Evolutionary conservation across 1,140 invertebrate species (phyloP).

Genomic region (Zelostemma sp.): DNA sequence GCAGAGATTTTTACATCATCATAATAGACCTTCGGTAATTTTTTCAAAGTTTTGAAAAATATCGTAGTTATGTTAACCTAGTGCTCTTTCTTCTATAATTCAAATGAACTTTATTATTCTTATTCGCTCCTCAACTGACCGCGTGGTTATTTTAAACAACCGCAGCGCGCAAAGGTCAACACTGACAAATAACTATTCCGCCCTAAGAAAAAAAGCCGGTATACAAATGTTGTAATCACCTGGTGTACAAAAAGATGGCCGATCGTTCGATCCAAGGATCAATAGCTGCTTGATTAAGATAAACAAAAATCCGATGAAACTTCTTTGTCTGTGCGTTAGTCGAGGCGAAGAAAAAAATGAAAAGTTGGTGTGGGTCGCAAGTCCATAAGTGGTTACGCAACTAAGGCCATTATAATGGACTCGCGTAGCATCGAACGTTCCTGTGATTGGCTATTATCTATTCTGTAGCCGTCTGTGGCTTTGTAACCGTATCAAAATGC

Average conservation of each 20-base stretch:
- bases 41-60: too few species aligned
- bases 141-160: too few species aligned
- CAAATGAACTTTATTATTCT: too few species aligned
- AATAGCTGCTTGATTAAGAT: conserved; percentile 62
- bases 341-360: conserved; percentile 24
- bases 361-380: conserved; percentile 24
- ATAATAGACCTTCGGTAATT: too few species aligned
- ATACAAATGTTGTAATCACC: conserved; percentile 4
- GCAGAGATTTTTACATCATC: too few species aligned
- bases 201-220: too few species aligned
- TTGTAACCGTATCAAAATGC: conserved; percentile 39
- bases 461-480: conserved; percentile 44
- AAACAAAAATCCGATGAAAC: conserved; percentile 57
- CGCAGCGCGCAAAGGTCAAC: too few species aligned
- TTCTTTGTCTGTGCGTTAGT: conserved; percentile 43
- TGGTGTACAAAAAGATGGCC: conserved; percentile 54
- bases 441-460: conserved; percentile 59
- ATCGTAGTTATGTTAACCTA: too few species aligned
- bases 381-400: conserved; percentile 51
- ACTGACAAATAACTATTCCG: too few species aligned
- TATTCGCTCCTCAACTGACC: too few species aligned
- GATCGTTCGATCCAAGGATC: conserved; percentile 53
- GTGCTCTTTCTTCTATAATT: too few species aligned
- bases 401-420: conserved; percentile 56
- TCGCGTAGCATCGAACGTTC: conserved; percentile 35